A percentile compares a stretch with the other conserved stretches of the same genome.
These are phyloP conservation scores for Kuschelorhynchus macadamiae DNA, from an alignment of 2,888 invertebrate species.

Conservation along the genomic window DNA sequence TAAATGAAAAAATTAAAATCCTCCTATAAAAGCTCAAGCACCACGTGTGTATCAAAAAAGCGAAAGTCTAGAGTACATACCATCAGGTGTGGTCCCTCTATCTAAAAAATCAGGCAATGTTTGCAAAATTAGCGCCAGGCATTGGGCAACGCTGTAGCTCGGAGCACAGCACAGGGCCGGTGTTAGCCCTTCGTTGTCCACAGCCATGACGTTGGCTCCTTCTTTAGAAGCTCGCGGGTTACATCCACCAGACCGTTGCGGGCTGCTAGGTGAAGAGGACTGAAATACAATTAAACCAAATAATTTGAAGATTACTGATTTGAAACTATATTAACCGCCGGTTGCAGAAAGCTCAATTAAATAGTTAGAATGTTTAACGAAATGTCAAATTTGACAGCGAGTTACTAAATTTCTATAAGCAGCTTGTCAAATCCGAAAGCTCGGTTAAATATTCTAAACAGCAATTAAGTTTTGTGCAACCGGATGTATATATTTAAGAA, in stretches of 20 bases:
- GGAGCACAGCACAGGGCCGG: slow-evolving; percentile 78
- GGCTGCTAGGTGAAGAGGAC: slow-evolving; percentile 75
- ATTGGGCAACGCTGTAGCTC: slow-evolving; percentile 74
- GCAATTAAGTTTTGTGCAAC: too few species aligned
- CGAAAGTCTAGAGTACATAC: slow-evolving; percentile 48
- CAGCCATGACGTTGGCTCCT: slow-evolving; percentile 74
- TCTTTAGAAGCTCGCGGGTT: slow-evolving; percentile 72
- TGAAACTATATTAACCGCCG: too few species aligned
- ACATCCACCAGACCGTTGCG: slow-evolving; percentile 74
- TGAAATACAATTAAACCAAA: slow-evolving; percentile 54
- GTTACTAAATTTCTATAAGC: too few species aligned
- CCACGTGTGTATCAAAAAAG: too few species aligned
- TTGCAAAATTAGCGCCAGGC: slow-evolving; percentile 72
- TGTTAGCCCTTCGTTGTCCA: slow-evolving; percentile 74
- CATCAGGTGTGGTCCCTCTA: slow-evolving; percentile 35
- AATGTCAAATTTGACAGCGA: too few species aligned
- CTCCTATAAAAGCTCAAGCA: too few species aligned
- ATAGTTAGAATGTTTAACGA: too few species aligned
- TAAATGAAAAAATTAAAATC: too few species aligned
- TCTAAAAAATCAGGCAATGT: slow-evolving; percentile 53
- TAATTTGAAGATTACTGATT: too few species aligned
- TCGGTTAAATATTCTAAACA: too few species aligned
- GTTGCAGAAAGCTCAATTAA: too few species aligned
- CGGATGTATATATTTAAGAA: slow-evolving; percentile 46
- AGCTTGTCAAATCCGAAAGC: too few species aligned